Evolutionary conservation across 2,888 invertebrate genomes (phyloP), one percentile per base, ranked within the genome.

Genomic region (Opisthograptis luteolata): DNA sequence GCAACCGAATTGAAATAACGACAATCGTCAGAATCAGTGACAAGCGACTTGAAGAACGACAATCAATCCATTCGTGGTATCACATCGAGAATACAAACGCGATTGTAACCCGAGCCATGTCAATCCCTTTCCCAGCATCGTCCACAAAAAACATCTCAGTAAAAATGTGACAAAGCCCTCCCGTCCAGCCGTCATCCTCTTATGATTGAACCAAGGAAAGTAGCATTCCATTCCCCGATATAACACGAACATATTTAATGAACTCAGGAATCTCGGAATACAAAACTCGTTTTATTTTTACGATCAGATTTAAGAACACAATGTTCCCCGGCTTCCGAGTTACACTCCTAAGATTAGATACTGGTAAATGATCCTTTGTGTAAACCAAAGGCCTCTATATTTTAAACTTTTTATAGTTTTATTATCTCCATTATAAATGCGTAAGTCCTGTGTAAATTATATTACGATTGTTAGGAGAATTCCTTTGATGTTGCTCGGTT

Each of bases 341-440:
- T 84, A 84, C 83, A 72, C 75, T 56, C 56, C 44, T 14, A 49
- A 76, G 82, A 81, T 81, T 76, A 79, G 81, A 79, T 81, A 74
- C 67, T 69, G 68, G 72, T 75, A 78, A 81, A 77, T 68, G 70
- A 69, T 69, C 68, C 73, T 79, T 80, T 77, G 78, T 79, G 68
- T 76, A 64, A 66, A 69, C 70, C 52, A 46, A 47, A 44, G 44
- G 49, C 48, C 49, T 46, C 45, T 53, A 51, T 61, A 55, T 58
- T 58, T 61, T 50, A 49, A 39, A 54, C 31, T 42, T 51, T 55
- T 49, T 49, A 45, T 45, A 48, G 46, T 53, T 51, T 44, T 51
- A 53, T 57, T 41, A 52, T 50, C 50, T 42, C 47, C 37, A 54
- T 57, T 57, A 53, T 48, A 51, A 55, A 54, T 53, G 45, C 52